Conservation (phyloP, 2,113 vertebrate species). For the Dolichallabes microphthalmus region DNA sequence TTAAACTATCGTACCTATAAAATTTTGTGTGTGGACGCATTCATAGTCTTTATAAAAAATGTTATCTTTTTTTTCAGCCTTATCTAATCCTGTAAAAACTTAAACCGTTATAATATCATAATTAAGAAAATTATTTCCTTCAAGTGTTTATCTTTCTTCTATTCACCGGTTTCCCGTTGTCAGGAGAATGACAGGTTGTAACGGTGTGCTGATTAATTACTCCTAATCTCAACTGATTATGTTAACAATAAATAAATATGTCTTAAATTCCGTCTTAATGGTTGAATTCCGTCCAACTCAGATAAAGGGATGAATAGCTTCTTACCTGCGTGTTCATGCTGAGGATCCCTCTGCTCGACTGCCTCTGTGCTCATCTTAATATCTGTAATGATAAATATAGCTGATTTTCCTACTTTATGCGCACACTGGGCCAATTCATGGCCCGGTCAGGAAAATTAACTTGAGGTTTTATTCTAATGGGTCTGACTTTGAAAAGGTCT, state of each 20-base stretch:
- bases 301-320: not conserved
- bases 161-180: not conserved
- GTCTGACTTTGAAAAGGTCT: slow-evolving; percentile 81
- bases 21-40: not conserved
- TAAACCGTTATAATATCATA: not conserved
- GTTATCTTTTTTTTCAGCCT: not conserved
- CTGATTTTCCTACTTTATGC: slow-evolving; percentile 86
- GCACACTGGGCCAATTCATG: slow-evolving; percentile 74
- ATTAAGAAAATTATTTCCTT: not conserved
- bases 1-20: not conserved
- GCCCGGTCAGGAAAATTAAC: slow-evolving; percentile 79
- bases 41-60: not conserved
- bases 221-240: too few species aligned
- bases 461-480: slow-evolving; percentile 83
- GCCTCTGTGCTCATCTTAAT: slow-evolving; percentile 93
- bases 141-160: not conserved
- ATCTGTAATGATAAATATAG: slow-evolving; percentile 84
- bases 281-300: slow-evolving; percentile 6
- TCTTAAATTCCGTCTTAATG: not conserved
- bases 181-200: not conserved
- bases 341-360: slow-evolving; percentile 80
- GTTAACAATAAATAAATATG: too few species aligned
- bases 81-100: not conserved
- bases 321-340: slow-evolving; percentile 83
- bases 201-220: too few species aligned